These are phyloP conservation scores for Pomacea maculata DNA, from an alignment of 1,140 invertebrate genomes.

Conservation along the genomic window DNA sequence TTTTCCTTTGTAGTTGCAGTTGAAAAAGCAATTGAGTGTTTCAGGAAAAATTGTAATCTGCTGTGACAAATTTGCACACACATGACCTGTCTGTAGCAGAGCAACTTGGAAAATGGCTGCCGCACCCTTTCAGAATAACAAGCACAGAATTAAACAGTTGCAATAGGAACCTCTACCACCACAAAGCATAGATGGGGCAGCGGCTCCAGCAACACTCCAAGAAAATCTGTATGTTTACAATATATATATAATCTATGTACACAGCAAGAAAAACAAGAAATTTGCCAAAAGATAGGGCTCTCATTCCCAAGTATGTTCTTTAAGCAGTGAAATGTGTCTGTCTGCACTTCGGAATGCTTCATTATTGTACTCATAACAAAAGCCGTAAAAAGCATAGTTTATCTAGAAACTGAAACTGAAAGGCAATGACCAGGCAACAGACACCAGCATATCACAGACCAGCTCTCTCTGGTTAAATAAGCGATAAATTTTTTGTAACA, in stretches of 20 bases:
- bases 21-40: neutral
- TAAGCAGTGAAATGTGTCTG: neutral
- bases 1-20: neutral
- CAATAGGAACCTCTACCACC: slow-evolving; percentile 17
- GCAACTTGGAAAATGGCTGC: slow-evolving; percentile 50
- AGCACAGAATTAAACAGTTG: slow-evolving; percentile 23
- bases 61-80: neutral
- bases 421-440: neutral
- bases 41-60: neutral
- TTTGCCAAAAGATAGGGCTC: neutral
- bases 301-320: slow-evolving; percentile 1
- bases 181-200: slow-evolving; percentile 24
- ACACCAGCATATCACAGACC: neutral
- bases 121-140: slow-evolving; percentile 39
- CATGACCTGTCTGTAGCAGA: slow-evolving; percentile 37
- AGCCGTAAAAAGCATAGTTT: neutral
- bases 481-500: neutral
- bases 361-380: neutral
- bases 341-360: slow-evolving; percentile 20
- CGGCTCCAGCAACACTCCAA: slow-evolving; percentile 21
- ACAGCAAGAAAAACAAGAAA: slow-evolving; percentile 6
- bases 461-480: neutral
- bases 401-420: neutral
- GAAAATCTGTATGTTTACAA: slow-evolving; percentile 14
- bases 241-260: slow-evolving; percentile 1